Percentiles rank a stretch among this genome's conserved stretches.
These are phyloP conservation scores for Buteo buteo DNA, from an alignment of 2,113 vertebrate species.

Conservation along the genomic window DNA sequence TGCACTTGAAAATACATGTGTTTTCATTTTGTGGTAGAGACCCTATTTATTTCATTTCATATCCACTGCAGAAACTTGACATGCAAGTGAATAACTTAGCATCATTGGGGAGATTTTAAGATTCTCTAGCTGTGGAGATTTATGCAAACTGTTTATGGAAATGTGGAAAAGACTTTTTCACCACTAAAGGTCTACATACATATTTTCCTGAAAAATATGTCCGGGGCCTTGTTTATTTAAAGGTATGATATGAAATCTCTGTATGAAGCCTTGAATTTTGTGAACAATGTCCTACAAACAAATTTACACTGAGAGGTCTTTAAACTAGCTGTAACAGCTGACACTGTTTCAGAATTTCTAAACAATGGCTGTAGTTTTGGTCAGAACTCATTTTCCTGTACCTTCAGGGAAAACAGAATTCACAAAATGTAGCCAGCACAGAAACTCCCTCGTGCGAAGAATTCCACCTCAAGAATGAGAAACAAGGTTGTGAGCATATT, in stretches of 20 bases:
- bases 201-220: background rate
- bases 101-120: slow-evolving; percentile 33
- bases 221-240: background rate
- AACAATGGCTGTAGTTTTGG: background rate
- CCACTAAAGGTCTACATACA: background rate
- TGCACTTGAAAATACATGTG: background rate
- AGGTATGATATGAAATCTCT: background rate
- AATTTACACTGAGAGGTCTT: background rate
- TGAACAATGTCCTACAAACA: background rate
- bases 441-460: background rate
- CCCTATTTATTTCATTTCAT: slow-evolving; percentile 28
- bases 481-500: background rate
- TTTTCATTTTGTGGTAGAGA: slow-evolving; percentile 35
- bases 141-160: slow-evolving; percentile 38
- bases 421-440: background rate
- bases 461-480: background rate
- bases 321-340: background rate
- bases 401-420: background rate
- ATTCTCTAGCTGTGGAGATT: slow-evolving; percentile 10
- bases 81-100: slow-evolving; percentile 6
- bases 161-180: background rate
- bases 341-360: background rate
- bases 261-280: background rate
- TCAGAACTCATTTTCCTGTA: background rate
- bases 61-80: slow-evolving; percentile 29